Base-by-base conservation (phyloP, 2,113 vertebrate genomes). In the Tylochromis polylepis region DNA sequence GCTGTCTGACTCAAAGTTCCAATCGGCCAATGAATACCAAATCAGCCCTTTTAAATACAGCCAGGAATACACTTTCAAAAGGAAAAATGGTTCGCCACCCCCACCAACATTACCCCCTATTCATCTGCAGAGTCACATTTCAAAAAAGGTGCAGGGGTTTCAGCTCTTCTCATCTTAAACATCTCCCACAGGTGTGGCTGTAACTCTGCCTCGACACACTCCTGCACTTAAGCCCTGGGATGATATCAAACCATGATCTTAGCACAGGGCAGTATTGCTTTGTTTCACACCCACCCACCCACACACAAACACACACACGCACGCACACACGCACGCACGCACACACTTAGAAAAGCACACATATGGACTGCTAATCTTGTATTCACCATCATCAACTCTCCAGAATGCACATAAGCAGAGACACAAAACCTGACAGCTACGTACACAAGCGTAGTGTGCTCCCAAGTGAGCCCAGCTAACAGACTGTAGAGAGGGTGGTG, bases 41-140 rank as follows among this genome's bases (percentile, higher is more conserved):
- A 94, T 86, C 70, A 93, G 62, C 77, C 20, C 3, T 43, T 79
- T 59, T 65, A 91, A 88, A 91, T 92, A 86, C 89, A 86, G 77
- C 87, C 81, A 81, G 87, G 88, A 91, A 83, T 88, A 72, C 78
- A 86, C 16, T 51, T 62, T 91, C 84, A 85, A 85, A 72, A 15
- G 46, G 77, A 84, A 92, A 87, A 59, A 83, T 56, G 31, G 79
- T 78, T 43, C 57, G 8, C 12, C 1, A 31, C 38, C 62, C 65
- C n/a, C 65, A 8, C 12, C 65, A 70, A 38, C 20, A 46, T 12
- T 22, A 11, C 15, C 51, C 67, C 27, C 34, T 20, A 67, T 67
- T 67, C n/a, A 82, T 84, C 56, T 58, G 57, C 84, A 84, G 49
- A 85, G 22, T 75, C 83, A 84, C 56, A 87, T 82, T 89, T 91